A percentile compares a stretch with the other conserved stretches of the same genome.
phyloP scores from a whole-genome alignment of 2,888 invertebrate species.

The Beris morrisii region DNA sequence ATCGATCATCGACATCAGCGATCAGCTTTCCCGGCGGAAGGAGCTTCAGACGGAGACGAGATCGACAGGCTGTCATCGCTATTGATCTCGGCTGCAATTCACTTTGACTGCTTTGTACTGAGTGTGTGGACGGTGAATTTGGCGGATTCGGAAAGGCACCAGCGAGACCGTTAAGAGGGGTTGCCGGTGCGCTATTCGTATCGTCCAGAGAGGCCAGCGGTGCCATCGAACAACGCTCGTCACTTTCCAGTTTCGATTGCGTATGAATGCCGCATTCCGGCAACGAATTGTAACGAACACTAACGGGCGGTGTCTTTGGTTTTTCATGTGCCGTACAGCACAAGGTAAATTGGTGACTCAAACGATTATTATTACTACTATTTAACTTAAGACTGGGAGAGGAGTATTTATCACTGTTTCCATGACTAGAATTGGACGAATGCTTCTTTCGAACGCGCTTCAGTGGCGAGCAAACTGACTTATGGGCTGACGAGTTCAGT shows the following conservation, averaged over 20 bases:
- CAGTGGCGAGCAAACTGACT: slow-evolving; percentile 45
- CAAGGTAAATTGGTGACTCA: slow-evolving; percentile 55
- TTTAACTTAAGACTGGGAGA: slow-evolving; percentile 32
- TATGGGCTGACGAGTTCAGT: slow-evolving; percentile 1
- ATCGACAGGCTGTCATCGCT: slow-evolving; percentile 54
- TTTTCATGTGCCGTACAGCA: slow-evolving; percentile 52
- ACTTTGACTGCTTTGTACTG: slow-evolving; percentile 49
- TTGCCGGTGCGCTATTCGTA: slow-evolving; percentile 54
- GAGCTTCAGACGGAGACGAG: slow-evolving; percentile 52
- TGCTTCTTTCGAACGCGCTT: slow-evolving; percentile 37
- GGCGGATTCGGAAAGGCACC: slow-evolving; percentile 37
- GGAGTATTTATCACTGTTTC: slow-evolving; percentile 25
- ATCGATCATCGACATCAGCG: slow-evolving; percentile 21
- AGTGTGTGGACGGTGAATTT: slow-evolving; percentile 50
- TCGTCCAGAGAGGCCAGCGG: slow-evolving; percentile 42
- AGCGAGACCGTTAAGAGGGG: slow-evolving; percentile 50
- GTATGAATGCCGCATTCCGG: slow-evolving; percentile 36
- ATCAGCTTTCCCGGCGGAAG: slow-evolving; percentile 47
- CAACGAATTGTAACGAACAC: slow-evolving; percentile 54
- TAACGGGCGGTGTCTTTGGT: slow-evolving; percentile 50
- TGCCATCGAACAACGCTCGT: slow-evolving; percentile 34
- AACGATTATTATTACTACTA: slow-evolving; percentile 50
- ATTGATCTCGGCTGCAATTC: slow-evolving; percentile 50
- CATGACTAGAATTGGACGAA: slow-evolving; percentile 33
- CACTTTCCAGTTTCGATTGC: slow-evolving; percentile 20